Evolutionary conservation across 2,888 invertebrate genomes (phyloP).

Genomic region (Mythimna pallens): DNA sequence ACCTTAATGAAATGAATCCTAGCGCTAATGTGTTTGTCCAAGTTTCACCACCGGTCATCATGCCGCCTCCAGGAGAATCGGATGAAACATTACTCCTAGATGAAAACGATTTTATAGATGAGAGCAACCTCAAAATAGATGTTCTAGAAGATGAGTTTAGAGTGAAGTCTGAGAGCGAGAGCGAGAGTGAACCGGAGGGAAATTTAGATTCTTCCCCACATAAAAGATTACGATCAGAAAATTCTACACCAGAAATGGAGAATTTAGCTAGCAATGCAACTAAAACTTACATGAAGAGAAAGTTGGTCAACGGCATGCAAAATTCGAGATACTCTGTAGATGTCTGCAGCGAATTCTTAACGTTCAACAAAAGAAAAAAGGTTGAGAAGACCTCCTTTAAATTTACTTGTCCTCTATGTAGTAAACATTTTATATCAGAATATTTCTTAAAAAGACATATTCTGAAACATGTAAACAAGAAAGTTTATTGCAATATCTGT

Average conservation of each 20-base stretch:
- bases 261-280: constrained; percentile 70
- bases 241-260: constrained; percentile 22
- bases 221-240: constrained; percentile 2
- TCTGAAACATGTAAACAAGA: constrained; percentile 75
- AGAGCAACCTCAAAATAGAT: constrained; percentile 76
- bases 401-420: constrained; percentile 81
- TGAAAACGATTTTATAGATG: constrained; percentile 70
- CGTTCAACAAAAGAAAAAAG: constrained; percentile 79
- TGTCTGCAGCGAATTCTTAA: constrained; percentile 82
- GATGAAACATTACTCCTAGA: constrained; percentile 69
- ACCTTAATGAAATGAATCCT: constrained; percentile 68
- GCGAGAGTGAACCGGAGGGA: constrained; percentile 67
- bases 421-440: constrained; percentile 83
- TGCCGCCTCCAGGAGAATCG: constrained; percentile 71
- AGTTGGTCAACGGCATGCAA: constrained; percentile 76
- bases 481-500: constrained; percentile 75
- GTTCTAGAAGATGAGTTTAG: constrained; percentile 87
- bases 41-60: constrained; percentile 76
- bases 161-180: constrained; percentile 75
- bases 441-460: constrained; percentile 83
- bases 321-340: constrained; percentile 61
- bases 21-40: constrained; percentile 80
- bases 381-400: constrained; percentile 63
- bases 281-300: constrained; percentile 72
- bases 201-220: not conserved